Evolutionary conservation across 2,797 vertebrate genomes (phyloP).

Genomic region (Poecilia wingei): DNA sequence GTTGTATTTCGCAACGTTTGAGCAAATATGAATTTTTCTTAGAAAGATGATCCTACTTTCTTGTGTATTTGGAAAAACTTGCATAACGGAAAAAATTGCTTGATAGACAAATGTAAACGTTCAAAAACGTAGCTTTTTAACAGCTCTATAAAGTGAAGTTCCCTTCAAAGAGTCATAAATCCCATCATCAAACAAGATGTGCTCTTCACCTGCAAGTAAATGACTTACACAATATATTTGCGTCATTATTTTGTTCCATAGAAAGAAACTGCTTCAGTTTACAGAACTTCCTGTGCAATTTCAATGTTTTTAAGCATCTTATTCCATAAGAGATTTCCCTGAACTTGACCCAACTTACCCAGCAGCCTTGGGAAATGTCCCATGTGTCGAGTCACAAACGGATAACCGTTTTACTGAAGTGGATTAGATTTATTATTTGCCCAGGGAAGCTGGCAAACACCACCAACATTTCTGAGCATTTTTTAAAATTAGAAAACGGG

Average conservation of each 20-base stretch:
- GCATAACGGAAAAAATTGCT: too few relatives aligned
- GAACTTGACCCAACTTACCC: not conserved
- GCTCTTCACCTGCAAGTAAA: not conserved
- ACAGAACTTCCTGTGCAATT: not conserved
- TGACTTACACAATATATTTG: not conserved
- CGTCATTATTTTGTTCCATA: not conserved
- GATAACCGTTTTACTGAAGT: not conserved
- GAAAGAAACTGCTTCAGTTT: not conserved
- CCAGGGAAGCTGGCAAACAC: not conserved
- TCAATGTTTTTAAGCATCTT: not conserved
- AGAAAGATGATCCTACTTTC: too few relatives aligned
- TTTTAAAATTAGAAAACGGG: not conserved
- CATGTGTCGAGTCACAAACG: not conserved
- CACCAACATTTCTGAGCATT: not conserved
- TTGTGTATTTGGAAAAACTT: too few relatives aligned
- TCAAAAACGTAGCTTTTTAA: too few relatives aligned
- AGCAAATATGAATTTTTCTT: too few relatives aligned
- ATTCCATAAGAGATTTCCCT: not conserved
- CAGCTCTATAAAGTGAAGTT: too few relatives aligned
- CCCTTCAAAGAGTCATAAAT: too few relatives aligned
- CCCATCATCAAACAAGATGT: not conserved
- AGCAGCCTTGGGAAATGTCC: not conserved
- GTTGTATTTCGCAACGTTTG: too few relatives aligned
- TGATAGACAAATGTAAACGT: too few relatives aligned
- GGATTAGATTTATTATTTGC: not conserved